These are phyloP conservation scores for Caenorhabditis panamensis DNA, from an alignment of 2,888 invertebrate genomes.

Conservation along the genomic window DNA sequence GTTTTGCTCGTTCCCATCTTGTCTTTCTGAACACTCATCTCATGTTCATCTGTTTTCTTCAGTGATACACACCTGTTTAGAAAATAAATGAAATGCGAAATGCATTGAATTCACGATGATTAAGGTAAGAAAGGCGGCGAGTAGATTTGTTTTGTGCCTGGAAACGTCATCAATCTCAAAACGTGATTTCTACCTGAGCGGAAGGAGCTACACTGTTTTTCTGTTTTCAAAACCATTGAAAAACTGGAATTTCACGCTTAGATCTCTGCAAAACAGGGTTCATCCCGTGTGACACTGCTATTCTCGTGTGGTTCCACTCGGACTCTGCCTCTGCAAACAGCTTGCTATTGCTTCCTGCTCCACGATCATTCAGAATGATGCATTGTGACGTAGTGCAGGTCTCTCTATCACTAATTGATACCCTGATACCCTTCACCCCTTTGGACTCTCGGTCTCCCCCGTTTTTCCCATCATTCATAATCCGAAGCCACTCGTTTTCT, in stretches of 20 bases:
- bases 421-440: neutral
- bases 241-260: neutral
- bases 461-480: neutral
- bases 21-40: neutral
- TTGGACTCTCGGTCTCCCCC: neutral
- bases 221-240: too few species aligned
- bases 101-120: neutral
- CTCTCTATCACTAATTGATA: neutral
- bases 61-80: neutral
- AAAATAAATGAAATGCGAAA: neutral
- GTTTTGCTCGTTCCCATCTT: neutral
- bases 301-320: neutral
- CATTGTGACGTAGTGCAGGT: neutral
- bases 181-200: neutral
- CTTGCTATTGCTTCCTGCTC: neutral
- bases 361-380: constrained; percentile 1
- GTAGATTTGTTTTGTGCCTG: too few species aligned
- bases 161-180: too few species aligned
- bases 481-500: neutral
- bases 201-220: neutral
- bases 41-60: neutral
- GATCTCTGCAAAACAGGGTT: neutral
- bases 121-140: too few species aligned
- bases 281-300: neutral
- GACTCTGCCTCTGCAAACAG: constrained; percentile 13